Evolutionary conservation across 2,113 vertebrate species (phyloP).

Genomic region (Tapirus terrestris): DNA sequence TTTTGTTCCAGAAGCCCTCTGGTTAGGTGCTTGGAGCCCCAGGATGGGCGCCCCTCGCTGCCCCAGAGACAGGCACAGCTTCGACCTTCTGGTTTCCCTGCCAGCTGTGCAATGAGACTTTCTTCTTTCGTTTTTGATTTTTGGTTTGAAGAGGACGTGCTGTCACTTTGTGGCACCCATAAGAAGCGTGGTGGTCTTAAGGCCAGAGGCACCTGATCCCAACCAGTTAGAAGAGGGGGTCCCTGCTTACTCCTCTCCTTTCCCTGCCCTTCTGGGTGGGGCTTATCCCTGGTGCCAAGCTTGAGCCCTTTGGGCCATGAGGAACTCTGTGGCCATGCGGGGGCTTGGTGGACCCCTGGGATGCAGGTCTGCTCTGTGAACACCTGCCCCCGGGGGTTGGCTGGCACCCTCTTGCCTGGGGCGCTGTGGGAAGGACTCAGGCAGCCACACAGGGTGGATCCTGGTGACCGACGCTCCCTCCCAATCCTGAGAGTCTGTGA

Average conservation of each 20-base stretch:
- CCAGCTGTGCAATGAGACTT: rapidly evolving
- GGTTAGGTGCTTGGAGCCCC: too few relatives aligned
- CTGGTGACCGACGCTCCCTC: not conserved
- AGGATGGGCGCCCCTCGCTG: not conserved
- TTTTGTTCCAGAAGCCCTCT: not conserved
- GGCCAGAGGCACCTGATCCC: too few relatives aligned
- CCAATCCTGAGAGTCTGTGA: rapidly evolving
- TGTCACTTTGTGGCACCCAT: not conserved
- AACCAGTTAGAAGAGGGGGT: not conserved
- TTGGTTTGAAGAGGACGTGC: not conserved
- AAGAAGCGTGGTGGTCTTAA: not conserved
- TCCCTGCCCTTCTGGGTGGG: too few relatives aligned
- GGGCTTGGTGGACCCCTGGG: not conserved
- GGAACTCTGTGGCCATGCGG: not conserved
- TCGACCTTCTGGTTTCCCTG: not conserved
- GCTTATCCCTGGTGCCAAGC: not conserved
- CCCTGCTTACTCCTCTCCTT: too few relatives aligned
- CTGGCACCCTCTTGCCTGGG: not conserved
- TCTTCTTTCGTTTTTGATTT: not conserved
- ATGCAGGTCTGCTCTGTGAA: not conserved
- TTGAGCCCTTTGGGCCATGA: not conserved
- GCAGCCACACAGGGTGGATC: not conserved
- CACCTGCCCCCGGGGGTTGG: rapidly evolving
- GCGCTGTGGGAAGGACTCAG: not conserved
- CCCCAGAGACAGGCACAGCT: not conserved